phyloP scores from a whole-genome alignment of 1,140 invertebrate genomes.

The Druon quercuslanigerum region DNA sequence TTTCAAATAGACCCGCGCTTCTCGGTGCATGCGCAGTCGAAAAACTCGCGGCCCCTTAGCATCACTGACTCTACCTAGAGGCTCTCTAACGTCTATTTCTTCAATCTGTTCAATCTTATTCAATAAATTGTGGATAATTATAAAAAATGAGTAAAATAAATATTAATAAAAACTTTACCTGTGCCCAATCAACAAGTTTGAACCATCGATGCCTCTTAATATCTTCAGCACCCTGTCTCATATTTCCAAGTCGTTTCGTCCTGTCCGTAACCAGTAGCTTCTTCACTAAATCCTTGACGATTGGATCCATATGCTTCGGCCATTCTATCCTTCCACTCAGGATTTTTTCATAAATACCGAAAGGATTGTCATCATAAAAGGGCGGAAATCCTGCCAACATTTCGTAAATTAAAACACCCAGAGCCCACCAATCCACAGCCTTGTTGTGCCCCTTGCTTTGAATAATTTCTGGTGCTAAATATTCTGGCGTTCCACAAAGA shows the following conservation, averaged over 20 bases:
- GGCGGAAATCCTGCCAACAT: constrained; percentile 95
- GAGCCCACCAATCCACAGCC: constrained; percentile 99
- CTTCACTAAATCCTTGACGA: constrained; percentile 97
- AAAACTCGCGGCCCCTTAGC: too few species aligned
- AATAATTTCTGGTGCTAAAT: constrained; percentile 98
- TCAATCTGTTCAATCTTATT: too few species aligned
- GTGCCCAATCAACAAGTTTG: constrained; percentile 93
- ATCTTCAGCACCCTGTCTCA: constrained; percentile 99
- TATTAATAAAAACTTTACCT: constrained; percentile 17
- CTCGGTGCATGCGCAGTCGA: too few species aligned
- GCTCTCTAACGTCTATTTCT: too few species aligned
- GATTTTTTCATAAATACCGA: constrained; percentile 99
- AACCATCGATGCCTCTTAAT: constrained; percentile 99
- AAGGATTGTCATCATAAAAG: constrained; percentile 97
- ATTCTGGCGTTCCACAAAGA: constrained; percentile 98
- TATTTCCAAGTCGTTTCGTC: constrained; percentile 98
- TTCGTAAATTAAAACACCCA: constrained; percentile 95
- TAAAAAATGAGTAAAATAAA: constrained; percentile 33
- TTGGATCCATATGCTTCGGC: constrained; percentile 93
- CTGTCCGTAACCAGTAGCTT: constrained; percentile 98
- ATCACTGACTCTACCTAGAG: too few species aligned
- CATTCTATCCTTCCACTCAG: constrained; percentile 95
- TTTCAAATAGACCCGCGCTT: too few species aligned
- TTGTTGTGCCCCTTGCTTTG: constrained; percentile 98
- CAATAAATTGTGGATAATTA: too few species aligned